Evolutionary conservation across 2,888 invertebrate species (phyloP).

Genomic region (Pammene fasciana): DNA sequence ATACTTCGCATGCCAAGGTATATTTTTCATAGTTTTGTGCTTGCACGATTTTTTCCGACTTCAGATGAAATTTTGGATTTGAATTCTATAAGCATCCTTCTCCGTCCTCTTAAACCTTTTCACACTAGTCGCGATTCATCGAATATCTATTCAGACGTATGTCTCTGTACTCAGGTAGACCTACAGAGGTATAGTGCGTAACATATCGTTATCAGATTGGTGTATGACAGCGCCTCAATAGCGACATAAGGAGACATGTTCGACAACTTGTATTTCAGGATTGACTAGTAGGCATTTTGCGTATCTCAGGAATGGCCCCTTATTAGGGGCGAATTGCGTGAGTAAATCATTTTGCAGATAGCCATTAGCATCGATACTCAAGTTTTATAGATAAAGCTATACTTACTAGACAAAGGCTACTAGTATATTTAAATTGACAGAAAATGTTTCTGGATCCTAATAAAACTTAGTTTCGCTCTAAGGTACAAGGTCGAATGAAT

Average conservation of each 20-base stretch:
- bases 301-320: background rate
- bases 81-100: too few species aligned
- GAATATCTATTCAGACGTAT: background rate
- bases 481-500: too few species aligned
- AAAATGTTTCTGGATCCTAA: too few species aligned
- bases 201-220: constrained; percentile 55
- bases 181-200: constrained; percentile 33
- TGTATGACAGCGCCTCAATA: constrained; percentile 53
- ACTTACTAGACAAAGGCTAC: too few species aligned
- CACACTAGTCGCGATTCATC: background rate
- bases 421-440: too few species aligned
- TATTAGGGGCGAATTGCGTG: too few species aligned
- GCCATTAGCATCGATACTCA: too few species aligned
- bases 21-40: background rate
- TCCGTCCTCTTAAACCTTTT: background rate
- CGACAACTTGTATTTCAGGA: constrained; percentile 58
- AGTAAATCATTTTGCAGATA: too few species aligned
- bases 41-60: too few species aligned
- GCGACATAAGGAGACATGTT: constrained; percentile 43
- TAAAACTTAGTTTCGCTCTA: too few species aligned
- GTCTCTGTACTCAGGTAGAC: constrained; percentile 2
- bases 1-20: background rate
- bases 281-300: constrained; percentile 46
- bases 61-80: too few species aligned
- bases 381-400: too few species aligned